Conservation (phyloP, 2,797 vertebrate genomes). For the Pangasius mekongensis region DNA sequence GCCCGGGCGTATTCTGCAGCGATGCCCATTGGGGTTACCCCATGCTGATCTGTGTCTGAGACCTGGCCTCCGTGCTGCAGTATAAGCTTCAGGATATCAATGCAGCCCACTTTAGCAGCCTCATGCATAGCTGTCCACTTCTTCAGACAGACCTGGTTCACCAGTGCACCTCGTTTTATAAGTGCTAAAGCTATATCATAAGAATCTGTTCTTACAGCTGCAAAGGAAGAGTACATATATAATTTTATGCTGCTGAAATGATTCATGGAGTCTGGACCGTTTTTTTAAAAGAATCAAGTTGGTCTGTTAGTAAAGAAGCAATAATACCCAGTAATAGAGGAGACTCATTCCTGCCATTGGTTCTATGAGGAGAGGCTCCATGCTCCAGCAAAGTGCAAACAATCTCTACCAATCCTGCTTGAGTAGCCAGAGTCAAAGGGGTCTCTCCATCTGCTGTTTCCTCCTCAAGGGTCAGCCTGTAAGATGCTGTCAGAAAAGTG, state of each 20-base stretch:
- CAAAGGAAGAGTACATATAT: constrained; percentile 32
- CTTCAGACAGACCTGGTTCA: constrained; percentile 81
- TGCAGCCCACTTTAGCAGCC: constrained; percentile 80
- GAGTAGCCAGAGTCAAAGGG: constrained; percentile 81
- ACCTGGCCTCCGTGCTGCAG: constrained; percentile 79
- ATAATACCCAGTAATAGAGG: constrained; percentile 83
- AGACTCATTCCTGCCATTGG: constrained; percentile 83
- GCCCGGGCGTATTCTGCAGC: constrained; percentile 82
- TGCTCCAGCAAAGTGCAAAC: constrained; percentile 79
- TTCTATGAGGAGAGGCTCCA: constrained; percentile 79
- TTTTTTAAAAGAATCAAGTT: not conserved
- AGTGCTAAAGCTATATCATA: constrained; percentile 77
- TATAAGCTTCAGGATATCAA: constrained; percentile 79
- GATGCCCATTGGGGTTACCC: constrained; percentile 82
- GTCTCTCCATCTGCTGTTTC: constrained; percentile 84
- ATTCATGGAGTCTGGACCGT: not conserved
- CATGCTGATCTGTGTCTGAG: constrained; percentile 77
- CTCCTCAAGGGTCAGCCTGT: constrained; percentile 80
- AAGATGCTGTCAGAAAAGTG: constrained; percentile 63
- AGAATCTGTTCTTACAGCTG: constrained; percentile 78
- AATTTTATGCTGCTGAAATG: not conserved
- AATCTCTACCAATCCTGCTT: constrained; percentile 77
- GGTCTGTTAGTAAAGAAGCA: not conserved
- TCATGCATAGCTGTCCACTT: constrained; percentile 87
- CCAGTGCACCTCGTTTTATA: constrained; percentile 76